Evolutionary conservation across 2,797 vertebrate genomes (phyloP).

Genomic region (Phataginus tricuspis): DNA sequence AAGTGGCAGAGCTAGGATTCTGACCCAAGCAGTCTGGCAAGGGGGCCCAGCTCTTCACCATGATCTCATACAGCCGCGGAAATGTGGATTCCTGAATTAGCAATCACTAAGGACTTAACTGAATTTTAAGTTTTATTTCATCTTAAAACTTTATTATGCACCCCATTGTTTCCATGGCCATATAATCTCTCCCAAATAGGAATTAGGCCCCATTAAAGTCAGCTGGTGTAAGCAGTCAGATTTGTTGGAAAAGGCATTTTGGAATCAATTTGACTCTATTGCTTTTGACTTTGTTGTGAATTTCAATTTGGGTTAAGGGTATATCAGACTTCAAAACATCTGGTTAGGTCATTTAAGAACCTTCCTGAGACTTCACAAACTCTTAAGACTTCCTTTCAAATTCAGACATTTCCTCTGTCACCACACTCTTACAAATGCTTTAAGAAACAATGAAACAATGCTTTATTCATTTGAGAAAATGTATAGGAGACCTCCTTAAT

Average conservation of each 20-base stretch:
- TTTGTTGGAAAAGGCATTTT: constrained; percentile 40
- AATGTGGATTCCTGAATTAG: background rate
- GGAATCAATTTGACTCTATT: constrained; percentile 44
- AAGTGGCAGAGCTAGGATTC: background rate
- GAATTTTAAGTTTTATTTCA: background rate
- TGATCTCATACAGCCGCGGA: background rate
- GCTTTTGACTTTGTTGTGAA: constrained; percentile 73
- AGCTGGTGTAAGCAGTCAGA: background rate
- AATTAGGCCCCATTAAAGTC: constrained; percentile 24
- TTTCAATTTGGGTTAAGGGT: constrained; percentile 63
- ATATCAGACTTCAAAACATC: constrained; percentile 75
- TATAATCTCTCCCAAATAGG: background rate
- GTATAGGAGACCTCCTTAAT: background rate
- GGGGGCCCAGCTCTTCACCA: background rate
- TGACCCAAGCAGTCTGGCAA: background rate
- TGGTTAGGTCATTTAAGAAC: constrained; percentile 74
- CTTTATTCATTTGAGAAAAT: constrained; percentile 64
- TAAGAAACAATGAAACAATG: constrained; percentile 67
- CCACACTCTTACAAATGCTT: constrained; percentile 11
- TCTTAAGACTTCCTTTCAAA: constrained; percentile 71
- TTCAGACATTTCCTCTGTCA: constrained; percentile 57
- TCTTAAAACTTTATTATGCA: background rate
- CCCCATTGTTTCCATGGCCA: background rate
- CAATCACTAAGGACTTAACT: background rate
- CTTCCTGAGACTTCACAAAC: constrained; percentile 68